phyloP scores from a whole-genome alignment of 2,888 invertebrate species.

The Leptinotarsa rubiginosa region DNA sequence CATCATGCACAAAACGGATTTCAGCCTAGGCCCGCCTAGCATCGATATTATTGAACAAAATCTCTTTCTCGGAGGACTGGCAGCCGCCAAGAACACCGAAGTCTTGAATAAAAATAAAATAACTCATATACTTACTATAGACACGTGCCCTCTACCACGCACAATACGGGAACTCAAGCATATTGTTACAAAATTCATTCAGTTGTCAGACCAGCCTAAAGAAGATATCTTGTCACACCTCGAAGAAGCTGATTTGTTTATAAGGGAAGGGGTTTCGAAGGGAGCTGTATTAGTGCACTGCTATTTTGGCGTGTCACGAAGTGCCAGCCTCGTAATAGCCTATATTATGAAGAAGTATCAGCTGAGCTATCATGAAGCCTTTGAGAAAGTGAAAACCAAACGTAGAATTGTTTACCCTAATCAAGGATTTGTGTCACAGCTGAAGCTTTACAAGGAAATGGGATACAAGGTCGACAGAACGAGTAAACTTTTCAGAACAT shows the following conservation, averaged over 20 bases:
- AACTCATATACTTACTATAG: conserved; percentile 84
- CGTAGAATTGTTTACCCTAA: conserved; percentile 83
- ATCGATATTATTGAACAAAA: conserved; percentile 70
- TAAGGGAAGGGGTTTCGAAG: conserved; percentile 72
- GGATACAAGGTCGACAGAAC: conserved; percentile 76
- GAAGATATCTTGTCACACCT: conserved; percentile 83
- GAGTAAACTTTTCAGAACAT: conserved; percentile 79
- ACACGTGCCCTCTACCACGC: conserved; percentile 85
- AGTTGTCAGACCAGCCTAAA: conserved; percentile 85
- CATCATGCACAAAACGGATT: conserved; percentile 35
- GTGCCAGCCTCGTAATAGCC: conserved; percentile 87
- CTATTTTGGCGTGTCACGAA: conserved; percentile 91
- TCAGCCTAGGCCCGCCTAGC: conserved; percentile 66
- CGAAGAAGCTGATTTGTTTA: conserved; percentile 82
- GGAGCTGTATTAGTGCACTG: conserved; percentile 89
- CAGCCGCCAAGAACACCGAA: conserved; percentile 81
- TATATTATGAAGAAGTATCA: conserved; percentile 88
- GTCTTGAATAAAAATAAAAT: conserved; percentile 76
- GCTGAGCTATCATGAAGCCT: conserved; percentile 79
- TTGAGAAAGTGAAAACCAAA: conserved; percentile 76
- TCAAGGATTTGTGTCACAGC: conserved; percentile 82
- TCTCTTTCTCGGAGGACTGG: conserved; percentile 79
- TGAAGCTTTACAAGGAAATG: conserved; percentile 85
- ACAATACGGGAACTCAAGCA: conserved; percentile 76
- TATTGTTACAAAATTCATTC: conserved; percentile 79